Evolutionary conservation across 2,888 invertebrate species (phyloP).

Genomic region (Phlogophora meticulosa): DNA sequence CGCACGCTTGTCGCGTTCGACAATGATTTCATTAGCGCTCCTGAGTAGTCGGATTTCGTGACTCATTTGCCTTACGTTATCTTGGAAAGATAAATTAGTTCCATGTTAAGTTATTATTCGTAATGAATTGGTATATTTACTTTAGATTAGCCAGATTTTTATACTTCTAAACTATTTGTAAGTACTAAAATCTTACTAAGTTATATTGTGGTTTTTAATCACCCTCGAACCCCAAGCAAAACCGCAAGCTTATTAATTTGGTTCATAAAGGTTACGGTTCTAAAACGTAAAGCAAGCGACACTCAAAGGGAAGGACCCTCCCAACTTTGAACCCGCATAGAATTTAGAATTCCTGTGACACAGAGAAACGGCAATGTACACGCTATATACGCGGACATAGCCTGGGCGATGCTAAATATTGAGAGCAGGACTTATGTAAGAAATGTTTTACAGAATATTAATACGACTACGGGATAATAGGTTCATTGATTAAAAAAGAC

Average conservation of each 20-base stretch:
- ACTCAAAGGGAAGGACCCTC: slow-evolving; percentile 3
- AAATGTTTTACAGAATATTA: too few relatives aligned
- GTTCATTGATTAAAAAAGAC: too few relatives aligned
- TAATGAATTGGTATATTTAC: not conserved
- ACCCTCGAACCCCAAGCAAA: not conserved
- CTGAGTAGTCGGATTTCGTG: not conserved
- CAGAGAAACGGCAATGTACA: not conserved
- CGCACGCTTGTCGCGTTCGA: slow-evolving; percentile 11
- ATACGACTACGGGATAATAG: too few relatives aligned
- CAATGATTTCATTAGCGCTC: slow-evolving; percentile 39
- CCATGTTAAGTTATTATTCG: not conserved
- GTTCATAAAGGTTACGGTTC: slow-evolving; percentile 14
- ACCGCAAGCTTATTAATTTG: slow-evolving; percentile 8
- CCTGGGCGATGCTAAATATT: too few relatives aligned
- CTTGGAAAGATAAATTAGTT: not conserved
- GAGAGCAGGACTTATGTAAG: too few relatives aligned
- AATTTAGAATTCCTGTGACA: slow-evolving; percentile 12
- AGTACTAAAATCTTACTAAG: too few relatives aligned
- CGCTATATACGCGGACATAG: not conserved
- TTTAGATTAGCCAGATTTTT: not conserved
- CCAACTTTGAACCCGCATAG: slow-evolving; percentile 11
- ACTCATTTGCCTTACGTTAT: slow-evolving; percentile 9
- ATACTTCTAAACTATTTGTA: not conserved
- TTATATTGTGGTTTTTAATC: not conserved
- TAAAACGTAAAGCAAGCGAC: not conserved